Evolutionary conservation across 2,888 invertebrate genomes (phyloP).

Genomic region (Euspilapteryx auroguttella): DNA sequence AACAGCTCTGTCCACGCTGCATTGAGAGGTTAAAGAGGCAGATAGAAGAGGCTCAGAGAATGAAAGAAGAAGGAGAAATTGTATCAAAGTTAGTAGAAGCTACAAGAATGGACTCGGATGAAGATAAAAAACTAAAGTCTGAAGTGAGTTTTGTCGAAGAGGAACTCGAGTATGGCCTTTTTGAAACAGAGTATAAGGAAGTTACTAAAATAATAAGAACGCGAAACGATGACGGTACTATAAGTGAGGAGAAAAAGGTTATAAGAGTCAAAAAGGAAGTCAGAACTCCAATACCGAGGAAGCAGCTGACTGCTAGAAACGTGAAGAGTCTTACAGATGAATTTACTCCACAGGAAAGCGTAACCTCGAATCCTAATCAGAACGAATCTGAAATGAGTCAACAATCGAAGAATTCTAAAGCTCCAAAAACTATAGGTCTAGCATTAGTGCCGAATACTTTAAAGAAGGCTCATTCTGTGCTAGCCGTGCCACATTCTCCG

Average conservation of each 20-base stretch:
- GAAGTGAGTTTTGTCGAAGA: slow-evolving; percentile 1
- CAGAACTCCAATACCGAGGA: slow-evolving; percentile 9
- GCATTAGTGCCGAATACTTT: too few relatives aligned
- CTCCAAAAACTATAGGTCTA: too few relatives aligned
- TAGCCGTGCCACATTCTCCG: too few relatives aligned
- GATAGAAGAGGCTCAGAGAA: not conserved
- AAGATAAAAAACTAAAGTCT: not conserved
- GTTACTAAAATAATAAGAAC: slow-evolving; percentile 16
- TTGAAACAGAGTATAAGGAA: slow-evolving; percentile 16
- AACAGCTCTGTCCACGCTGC: not conserved
- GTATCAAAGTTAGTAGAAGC: too few relatives aligned
- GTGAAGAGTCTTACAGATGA: too few relatives aligned
- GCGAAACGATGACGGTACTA: slow-evolving; percentile 17
- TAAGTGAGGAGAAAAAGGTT: slow-evolving; percentile 16
- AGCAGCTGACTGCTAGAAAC: too few relatives aligned
- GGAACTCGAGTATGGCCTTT: not conserved
- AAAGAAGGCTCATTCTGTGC: too few relatives aligned
- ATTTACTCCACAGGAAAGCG: too few relatives aligned
- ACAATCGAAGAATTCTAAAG: too few relatives aligned
- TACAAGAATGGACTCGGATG: not conserved
- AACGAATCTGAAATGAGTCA: too few relatives aligned
- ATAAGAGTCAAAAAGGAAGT: slow-evolving; percentile 16
- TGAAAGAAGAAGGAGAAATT: not conserved
- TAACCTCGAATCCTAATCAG: too few relatives aligned
- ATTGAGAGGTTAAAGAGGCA: not conserved